Conservation (phyloP, 2,113 vertebrate species). For the Peromyscus maniculatus region DNA sequence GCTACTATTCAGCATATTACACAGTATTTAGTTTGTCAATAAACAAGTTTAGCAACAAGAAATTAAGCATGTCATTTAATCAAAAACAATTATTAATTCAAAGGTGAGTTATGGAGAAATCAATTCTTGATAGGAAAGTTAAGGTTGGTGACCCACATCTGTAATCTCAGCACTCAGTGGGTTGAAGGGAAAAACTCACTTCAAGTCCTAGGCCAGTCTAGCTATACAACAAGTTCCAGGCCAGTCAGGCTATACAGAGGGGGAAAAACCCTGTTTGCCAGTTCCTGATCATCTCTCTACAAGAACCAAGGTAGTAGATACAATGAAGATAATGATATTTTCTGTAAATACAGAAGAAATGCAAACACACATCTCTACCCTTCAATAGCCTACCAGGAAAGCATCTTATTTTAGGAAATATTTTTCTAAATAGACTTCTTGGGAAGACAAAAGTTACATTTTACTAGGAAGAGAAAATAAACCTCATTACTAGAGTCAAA, state of each 20-base stretch:
- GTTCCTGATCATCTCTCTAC: constrained; percentile 6
- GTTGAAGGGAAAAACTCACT: background rate
- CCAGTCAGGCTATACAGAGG: background rate
- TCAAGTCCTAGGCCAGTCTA: background rate
- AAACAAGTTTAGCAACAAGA: constrained; percentile 66
- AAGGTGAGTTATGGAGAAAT: constrained; percentile 64
- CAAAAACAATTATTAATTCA: constrained; percentile 58
- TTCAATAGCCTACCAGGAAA: constrained; percentile 13
- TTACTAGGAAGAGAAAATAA: constrained; percentile 49
- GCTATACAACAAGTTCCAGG: background rate
- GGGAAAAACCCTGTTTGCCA: background rate
- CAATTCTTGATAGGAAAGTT: constrained; percentile 49
- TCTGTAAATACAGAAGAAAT: constrained; percentile 52
- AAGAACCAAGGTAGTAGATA: constrained; percentile 52
- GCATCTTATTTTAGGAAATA: background rate
- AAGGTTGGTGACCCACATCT: background rate
- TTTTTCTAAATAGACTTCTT: constrained; percentile 46
- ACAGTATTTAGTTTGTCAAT: background rate
- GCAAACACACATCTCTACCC: background rate
- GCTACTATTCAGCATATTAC: constrained; percentile 56
- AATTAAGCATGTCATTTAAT: constrained; percentile 48
- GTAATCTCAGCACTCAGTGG: background rate
- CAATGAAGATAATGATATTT: constrained; percentile 26
- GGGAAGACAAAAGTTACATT: constrained; percentile 45
- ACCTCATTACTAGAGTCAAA: constrained; percentile 7